Percentiles rank a stretch among this genome's conserved stretches.
Evolutionary conservation across 2,888 invertebrate genomes (phyloP).

Genomic region (Psylliodes chrysocephalus): DNA sequence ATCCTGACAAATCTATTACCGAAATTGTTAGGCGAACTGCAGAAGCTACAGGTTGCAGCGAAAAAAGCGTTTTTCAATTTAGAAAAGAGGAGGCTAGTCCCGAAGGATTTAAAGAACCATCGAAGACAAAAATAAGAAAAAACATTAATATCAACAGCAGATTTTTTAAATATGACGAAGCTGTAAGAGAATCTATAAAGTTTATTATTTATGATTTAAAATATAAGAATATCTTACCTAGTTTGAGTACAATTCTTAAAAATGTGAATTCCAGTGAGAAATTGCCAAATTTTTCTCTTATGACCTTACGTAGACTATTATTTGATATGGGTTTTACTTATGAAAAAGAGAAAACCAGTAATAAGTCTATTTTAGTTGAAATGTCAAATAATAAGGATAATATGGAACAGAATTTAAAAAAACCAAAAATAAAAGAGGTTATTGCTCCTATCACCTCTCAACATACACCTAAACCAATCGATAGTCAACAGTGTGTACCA

Average conservation of each 20-base stretch:
- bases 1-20: slow-evolving; percentile 59
- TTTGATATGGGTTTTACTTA: slow-evolving; percentile 63
- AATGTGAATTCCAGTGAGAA: slow-evolving; percentile 55
- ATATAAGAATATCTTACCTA: slow-evolving; percentile 58
- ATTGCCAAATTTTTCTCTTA: slow-evolving; percentile 61
- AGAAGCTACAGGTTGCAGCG: slow-evolving; percentile 63
- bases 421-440: slow-evolving; percentile 16
- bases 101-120: slow-evolving; percentile 61
- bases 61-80: slow-evolving; percentile 62
- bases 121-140: slow-evolving; percentile 60
- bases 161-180: slow-evolving; percentile 60
- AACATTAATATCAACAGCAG: slow-evolving; percentile 62
- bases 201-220: slow-evolving; percentile 61
- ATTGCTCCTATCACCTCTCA: slow-evolving; percentile 25
- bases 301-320: slow-evolving; percentile 60
- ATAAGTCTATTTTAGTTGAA: slow-evolving; percentile 60
- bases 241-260: slow-evolving; percentile 59
- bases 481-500: not conserved
- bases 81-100: slow-evolving; percentile 62
- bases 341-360: slow-evolving; percentile 57
- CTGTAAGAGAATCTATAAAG: slow-evolving; percentile 58
- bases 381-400: slow-evolving; percentile 37
- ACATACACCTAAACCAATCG: slow-evolving; percentile 7
- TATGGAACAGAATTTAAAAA: slow-evolving; percentile 22
- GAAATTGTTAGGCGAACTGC: slow-evolving; percentile 60